These are phyloP conservation scores for Manis pentadactyla DNA, from an alignment of 2,797 vertebrate genomes.

Conservation along the genomic window DNA sequence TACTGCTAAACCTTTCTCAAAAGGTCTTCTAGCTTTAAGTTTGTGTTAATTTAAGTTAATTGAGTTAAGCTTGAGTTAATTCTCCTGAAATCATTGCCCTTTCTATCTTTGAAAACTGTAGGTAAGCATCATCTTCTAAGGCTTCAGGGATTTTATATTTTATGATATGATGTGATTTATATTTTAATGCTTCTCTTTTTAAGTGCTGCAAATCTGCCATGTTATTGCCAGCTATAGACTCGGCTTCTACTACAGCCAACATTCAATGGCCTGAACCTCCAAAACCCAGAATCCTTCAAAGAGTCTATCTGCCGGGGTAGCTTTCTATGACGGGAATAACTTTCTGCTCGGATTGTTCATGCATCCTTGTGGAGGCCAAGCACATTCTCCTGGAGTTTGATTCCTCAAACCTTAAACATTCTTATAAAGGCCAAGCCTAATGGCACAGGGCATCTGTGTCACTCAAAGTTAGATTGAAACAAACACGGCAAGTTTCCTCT, in stretches of 20 bases:
- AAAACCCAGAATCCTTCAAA: background rate
- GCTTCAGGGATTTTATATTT: background rate
- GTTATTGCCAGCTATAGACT: background rate
- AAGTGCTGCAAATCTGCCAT: background rate
- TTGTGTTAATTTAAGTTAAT: background rate
- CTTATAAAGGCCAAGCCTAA: background rate
- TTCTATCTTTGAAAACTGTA: background rate
- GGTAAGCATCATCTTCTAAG: background rate
- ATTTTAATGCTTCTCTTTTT: background rate
- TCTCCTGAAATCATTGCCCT: background rate
- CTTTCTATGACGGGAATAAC: background rate
- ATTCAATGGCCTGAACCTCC: background rate
- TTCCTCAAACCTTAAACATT: background rate
- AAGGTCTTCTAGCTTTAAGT: background rate
- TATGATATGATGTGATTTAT: background rate
- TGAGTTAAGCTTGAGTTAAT: constrained; percentile 14
- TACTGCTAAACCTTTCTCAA: background rate
- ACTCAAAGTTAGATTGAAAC: background rate
- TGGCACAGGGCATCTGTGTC: background rate
- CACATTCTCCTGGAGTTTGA: background rate
- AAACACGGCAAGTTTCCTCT: background rate
- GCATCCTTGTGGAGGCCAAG: background rate
- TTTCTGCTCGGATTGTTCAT: background rate
- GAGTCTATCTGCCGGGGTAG: background rate
- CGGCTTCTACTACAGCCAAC: background rate